A percentile compares a stretch with the other conserved stretches of the same genome.
These are phyloP conservation scores for Lacanobia oleracea DNA, from an alignment of 2,888 invertebrate species.

Conservation along the genomic window DNA sequence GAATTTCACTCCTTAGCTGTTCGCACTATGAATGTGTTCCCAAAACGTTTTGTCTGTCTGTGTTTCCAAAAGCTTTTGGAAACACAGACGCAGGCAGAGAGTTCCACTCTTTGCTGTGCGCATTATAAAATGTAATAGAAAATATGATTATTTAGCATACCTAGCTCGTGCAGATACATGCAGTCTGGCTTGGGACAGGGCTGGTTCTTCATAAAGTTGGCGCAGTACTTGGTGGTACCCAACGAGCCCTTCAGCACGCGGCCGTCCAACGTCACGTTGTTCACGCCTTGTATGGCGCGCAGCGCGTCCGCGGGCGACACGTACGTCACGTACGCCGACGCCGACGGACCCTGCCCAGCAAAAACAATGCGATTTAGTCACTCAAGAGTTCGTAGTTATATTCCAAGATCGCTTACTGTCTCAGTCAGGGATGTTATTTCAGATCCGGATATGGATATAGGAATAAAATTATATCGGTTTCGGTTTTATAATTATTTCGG, in stretches of 20 bases:
- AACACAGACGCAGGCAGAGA: too few species aligned
- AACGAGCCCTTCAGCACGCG: slow-evolving; percentile 99
- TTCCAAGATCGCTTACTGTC: too few species aligned
- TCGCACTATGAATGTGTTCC: too few species aligned
- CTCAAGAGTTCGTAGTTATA: neutral
- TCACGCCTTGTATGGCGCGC: slow-evolving; percentile 98
- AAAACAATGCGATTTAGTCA: neutral
- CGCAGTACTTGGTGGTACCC: slow-evolving; percentile 99
- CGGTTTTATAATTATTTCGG: too few species aligned
- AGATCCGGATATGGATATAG: too few species aligned
- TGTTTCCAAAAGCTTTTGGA: too few species aligned
- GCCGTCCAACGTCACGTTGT: slow-evolving; percentile 99
- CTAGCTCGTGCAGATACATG: slow-evolving; percentile 99
- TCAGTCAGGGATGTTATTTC: too few species aligned
- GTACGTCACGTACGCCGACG: slow-evolving; percentile 99
- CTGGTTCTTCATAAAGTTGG: slow-evolving; percentile 99
- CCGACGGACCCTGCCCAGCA: slow-evolving; percentile 92
- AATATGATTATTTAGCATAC: slow-evolving; percentile 77
- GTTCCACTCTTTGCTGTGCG: too few species aligned
- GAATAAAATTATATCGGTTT: too few species aligned
- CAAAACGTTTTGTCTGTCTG: too few species aligned
- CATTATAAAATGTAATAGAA: neutral
- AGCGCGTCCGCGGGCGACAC: slow-evolving; percentile 97
- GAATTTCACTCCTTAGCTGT: too few species aligned
- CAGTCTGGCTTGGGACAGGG: slow-evolving; percentile 99